A percentile compares a stretch with the other conserved stretches of the same genome.
phyloP scores from a whole-genome alignment of 2,888 invertebrate species.

The Drosophila lacicola region DNA sequence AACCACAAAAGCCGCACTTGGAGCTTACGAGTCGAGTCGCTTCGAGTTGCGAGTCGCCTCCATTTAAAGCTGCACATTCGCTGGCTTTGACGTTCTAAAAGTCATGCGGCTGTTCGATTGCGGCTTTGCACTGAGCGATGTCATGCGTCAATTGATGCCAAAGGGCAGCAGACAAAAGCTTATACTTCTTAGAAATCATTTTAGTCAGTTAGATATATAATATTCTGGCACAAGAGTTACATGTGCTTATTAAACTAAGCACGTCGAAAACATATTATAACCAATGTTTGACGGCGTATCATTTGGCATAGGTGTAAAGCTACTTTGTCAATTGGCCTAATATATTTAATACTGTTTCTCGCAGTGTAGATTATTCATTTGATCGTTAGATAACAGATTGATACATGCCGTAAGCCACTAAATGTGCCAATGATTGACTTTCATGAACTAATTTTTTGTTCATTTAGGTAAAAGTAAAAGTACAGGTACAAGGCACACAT shows the following conservation, averaged over 20 bases:
- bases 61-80: slow-evolving; percentile 54
- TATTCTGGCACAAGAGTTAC: too few relatives aligned
- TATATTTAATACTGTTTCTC: background rate
- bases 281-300: too few relatives aligned
- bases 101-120: slow-evolving; percentile 51
- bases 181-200: background rate
- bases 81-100: slow-evolving; percentile 69
- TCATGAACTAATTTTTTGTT: background rate
- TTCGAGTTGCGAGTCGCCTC: slow-evolving; percentile 49
- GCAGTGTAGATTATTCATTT: slow-evolving; percentile 2
- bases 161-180: slow-evolving; percentile 21
- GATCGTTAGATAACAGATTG: slow-evolving; percentile 8
- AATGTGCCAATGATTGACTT: slow-evolving; percentile 15
- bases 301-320: background rate
- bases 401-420: slow-evolving; percentile 9
- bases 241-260: too few relatives aligned
- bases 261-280: too few relatives aligned
- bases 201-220: background rate
- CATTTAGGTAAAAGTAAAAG: too few relatives aligned
- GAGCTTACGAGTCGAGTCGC: slow-evolving; percentile 32
- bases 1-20: slow-evolving; percentile 72
- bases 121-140: slow-evolving; percentile 36
- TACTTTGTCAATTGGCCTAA: background rate
- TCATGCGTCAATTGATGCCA: slow-evolving; percentile 13
- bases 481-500: too few relatives aligned